Conservation (phyloP, 2,888 invertebrate species). For the Campoletis raptor region DNA sequence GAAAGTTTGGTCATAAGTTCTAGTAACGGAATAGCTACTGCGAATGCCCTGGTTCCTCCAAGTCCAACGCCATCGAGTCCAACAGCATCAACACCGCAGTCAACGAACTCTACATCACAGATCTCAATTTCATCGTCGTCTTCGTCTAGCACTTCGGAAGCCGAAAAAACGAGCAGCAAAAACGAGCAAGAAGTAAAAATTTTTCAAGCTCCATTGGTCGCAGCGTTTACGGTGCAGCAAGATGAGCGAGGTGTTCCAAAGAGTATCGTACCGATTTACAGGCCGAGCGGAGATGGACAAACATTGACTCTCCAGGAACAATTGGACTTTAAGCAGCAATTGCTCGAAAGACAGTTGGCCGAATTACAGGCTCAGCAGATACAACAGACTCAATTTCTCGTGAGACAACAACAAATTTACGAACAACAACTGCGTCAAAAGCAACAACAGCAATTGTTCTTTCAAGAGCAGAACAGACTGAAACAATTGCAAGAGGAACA, state of each 20-base stretch:
- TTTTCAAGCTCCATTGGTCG: slow-evolving; percentile 92
- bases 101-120: slow-evolving; percentile 48
- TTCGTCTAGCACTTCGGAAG: slow-evolving; percentile 32
- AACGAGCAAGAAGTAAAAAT: slow-evolving; percentile 90
- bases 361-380: slow-evolving; percentile 89
- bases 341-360: slow-evolving; percentile 90
- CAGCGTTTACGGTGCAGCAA: slow-evolving; percentile 94
- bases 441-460: slow-evolving; percentile 79
- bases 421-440: slow-evolving; percentile 85
- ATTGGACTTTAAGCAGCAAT: slow-evolving; percentile 89
- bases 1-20: slow-evolving; percentile 79
- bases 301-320: slow-evolving; percentile 83
- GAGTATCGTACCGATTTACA: slow-evolving; percentile 91
- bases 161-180: slow-evolving; percentile 85
- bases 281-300: slow-evolving; percentile 84
- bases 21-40: slow-evolving; percentile 77
- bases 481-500: slow-evolving; percentile 78
- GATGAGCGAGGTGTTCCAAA: slow-evolving; percentile 92
- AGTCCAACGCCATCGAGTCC: slow-evolving; percentile 76
- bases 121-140: slow-evolving; percentile 35
- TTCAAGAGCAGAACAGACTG: slow-evolving; percentile 79
- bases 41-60: slow-evolving; percentile 77
- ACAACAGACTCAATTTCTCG: slow-evolving; percentile 89
- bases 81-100: slow-evolving; percentile 12
- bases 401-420: slow-evolving; percentile 88